Conservation (phyloP, 37 sponge, comb jelly and placozoan species). For the Lycopodina hypogea region DNA sequence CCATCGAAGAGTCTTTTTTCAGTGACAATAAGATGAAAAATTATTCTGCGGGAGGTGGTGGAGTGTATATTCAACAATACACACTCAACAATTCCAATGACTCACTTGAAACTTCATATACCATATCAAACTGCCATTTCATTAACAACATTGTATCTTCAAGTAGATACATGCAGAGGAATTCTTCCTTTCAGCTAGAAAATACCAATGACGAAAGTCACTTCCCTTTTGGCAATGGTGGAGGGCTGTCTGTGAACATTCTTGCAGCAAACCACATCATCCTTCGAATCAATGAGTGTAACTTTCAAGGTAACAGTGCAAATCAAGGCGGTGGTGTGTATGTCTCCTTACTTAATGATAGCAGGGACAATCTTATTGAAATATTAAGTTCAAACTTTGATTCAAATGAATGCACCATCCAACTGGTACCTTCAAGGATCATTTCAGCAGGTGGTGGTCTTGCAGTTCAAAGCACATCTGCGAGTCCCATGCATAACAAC, state of each 20-base stretch:
- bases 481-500: not conserved
- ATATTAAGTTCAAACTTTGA: not conserved
- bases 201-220: not conserved
- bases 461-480: not conserved
- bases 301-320: slow-evolving; percentile 7
- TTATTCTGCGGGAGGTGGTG: not conserved
- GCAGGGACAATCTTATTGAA: not conserved
- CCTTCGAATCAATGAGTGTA: not conserved
- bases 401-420: not conserved
- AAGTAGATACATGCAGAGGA: not conserved
- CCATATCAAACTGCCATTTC: slow-evolving; percentile 2
- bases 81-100: no score
- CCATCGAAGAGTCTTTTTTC: not conserved
- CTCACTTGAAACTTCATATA: not conserved
- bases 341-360: not conserved
- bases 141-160: slow-evolving; percentile 2
- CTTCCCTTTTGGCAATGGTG: not conserved
- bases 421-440: not conserved
- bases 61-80: not conserved
- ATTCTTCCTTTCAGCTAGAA: not conserved
- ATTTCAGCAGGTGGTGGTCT: slow-evolving; percentile 17
- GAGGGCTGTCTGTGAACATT: slow-evolving; percentile 3
- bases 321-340: not conserved
- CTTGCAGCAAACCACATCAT: not conserved
- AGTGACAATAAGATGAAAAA: not conserved